Evolutionary conservation across 2,888 invertebrate genomes (phyloP).

Genomic region (Pachymerium ferrugineum): DNA sequence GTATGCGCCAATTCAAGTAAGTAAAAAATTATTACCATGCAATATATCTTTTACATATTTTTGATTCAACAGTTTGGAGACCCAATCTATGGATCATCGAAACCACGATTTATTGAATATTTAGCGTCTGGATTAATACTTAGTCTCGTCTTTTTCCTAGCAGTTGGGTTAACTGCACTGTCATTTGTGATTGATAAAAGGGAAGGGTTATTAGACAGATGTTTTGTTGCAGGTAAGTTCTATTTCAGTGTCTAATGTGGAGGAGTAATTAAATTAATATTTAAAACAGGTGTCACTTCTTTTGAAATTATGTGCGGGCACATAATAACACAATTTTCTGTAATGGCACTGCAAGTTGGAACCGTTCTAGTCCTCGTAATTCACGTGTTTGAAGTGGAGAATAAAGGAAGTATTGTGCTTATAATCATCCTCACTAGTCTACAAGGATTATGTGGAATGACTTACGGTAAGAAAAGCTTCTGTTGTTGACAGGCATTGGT

Average conservation of each 20-base stretch:
- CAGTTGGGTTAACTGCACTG: constrained; percentile 86
- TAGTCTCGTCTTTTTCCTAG: constrained; percentile 93
- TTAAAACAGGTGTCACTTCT: constrained; percentile 70
- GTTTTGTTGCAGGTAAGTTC: constrained; percentile 77
- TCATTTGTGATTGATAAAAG: constrained; percentile 83
- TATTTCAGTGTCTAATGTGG: neutral
- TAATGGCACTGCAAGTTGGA: constrained; percentile 89
- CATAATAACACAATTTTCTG: constrained; percentile 88
- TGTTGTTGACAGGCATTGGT: no score
- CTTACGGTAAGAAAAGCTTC: constrained; percentile 87
- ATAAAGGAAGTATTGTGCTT: constrained; percentile 77
- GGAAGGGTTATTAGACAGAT: constrained; percentile 84
- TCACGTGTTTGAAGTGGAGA: constrained; percentile 79
- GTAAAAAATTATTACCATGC: no score
- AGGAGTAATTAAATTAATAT: neutral
- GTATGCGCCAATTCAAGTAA: neutral
- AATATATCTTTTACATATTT: no score
- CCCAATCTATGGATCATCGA: constrained; percentile 46
- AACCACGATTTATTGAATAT: constrained; percentile 90
- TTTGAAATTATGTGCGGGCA: constrained; percentile 89
- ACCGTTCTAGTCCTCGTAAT: constrained; percentile 87
- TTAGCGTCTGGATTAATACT: constrained; percentile 88
- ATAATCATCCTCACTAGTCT: constrained; percentile 78
- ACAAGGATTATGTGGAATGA: constrained; percentile 93
- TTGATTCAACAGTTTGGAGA: constrained; percentile 32